These are phyloP conservation scores for Cynopterus sphinx DNA, from an alignment of 2,797 vertebrate species.

Conservation along the genomic window DNA sequence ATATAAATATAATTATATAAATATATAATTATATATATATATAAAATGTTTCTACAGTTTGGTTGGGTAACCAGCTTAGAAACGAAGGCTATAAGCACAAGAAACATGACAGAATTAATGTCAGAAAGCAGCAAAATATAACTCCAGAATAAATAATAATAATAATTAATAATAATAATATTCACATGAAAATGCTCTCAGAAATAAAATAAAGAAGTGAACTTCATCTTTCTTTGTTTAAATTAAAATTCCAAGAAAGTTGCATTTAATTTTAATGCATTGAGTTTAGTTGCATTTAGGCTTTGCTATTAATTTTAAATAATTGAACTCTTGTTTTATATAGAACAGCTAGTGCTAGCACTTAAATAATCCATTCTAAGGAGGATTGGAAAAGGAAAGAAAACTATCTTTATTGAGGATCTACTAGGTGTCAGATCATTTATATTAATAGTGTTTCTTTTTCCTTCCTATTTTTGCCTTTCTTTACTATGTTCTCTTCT, in stretches of 20 bases:
- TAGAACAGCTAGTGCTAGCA: not conserved
- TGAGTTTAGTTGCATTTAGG: not conserved
- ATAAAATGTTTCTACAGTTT: constrained; percentile 38
- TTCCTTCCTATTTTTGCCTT: not conserved
- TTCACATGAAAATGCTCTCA: constrained; percentile 24
- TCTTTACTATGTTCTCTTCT: not conserved
- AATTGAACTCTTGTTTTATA: not conserved
- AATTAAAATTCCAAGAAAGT: constrained; percentile 22
- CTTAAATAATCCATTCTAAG: not conserved
- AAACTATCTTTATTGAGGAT: not conserved
- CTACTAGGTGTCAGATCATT: not conserved
- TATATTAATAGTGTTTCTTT: not conserved
- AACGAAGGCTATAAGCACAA: constrained; percentile 41
- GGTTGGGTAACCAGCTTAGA: constrained; percentile 43
- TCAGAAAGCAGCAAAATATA: constrained; percentile 57
- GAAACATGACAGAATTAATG: constrained; percentile 35
- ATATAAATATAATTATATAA: too few relatives aligned
- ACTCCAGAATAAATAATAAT: not conserved
- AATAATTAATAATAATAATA: not conserved
- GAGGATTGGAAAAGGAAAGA: not conserved
- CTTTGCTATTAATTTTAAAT: constrained; percentile 37
- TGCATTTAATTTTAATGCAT: constrained; percentile 17
- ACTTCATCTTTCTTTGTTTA: not conserved
- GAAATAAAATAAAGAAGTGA: constrained; percentile 24
- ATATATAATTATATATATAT: not conserved